Conservation (phyloP, 92 coral and sea anemone species). For the Siderastrea siderea region DNA sequence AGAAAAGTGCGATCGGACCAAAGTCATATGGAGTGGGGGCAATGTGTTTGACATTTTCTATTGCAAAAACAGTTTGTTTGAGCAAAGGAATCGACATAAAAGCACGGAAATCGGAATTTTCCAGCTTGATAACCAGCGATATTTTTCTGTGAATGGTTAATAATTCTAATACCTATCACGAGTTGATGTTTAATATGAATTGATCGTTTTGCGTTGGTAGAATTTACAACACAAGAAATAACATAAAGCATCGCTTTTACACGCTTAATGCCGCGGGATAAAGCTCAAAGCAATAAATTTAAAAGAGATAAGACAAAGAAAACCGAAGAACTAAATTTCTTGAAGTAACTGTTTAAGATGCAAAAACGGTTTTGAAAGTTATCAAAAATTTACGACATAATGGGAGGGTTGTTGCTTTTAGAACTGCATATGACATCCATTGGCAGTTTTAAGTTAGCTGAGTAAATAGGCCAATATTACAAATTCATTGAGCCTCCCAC, state of each 20-base stretch:
- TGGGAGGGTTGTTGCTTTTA: slow-evolving; percentile 76
- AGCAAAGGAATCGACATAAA: neutral
- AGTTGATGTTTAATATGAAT: slow-evolving; percentile 57
- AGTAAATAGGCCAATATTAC: slow-evolving; percentile 49
- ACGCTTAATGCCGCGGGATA: slow-evolving; percentile 19
- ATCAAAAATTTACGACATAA: slow-evolving; percentile 93
- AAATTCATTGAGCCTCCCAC: slow-evolving; percentile 44
- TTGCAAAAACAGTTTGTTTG: neutral
- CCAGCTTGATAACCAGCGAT: slow-evolving; percentile 25
- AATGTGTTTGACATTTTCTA: neutral
- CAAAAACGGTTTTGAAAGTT: slow-evolving; percentile 95
- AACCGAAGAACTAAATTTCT: slow-evolving; percentile 59
- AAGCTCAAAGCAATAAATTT: neutral
- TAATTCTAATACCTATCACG: slow-evolving; percentile 31
- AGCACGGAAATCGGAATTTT: slow-evolving; percentile 8
- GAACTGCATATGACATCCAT: slow-evolving; percentile 48
- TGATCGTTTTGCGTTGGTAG: slow-evolving; percentile 46
- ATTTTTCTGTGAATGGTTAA: slow-evolving; percentile 71
- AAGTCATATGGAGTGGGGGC: neutral
- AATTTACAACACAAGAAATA: slow-evolving; percentile 19
- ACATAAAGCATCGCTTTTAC: slow-evolving; percentile 13
- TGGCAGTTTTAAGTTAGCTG: slow-evolving; percentile 50
- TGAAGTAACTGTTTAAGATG: slow-evolving; percentile 84
- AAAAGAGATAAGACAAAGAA: slow-evolving; percentile 52
- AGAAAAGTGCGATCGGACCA: neutral